Conservation (phyloP, 2,797 vertebrate species). For the Melanotaenia pygmaea region DNA sequence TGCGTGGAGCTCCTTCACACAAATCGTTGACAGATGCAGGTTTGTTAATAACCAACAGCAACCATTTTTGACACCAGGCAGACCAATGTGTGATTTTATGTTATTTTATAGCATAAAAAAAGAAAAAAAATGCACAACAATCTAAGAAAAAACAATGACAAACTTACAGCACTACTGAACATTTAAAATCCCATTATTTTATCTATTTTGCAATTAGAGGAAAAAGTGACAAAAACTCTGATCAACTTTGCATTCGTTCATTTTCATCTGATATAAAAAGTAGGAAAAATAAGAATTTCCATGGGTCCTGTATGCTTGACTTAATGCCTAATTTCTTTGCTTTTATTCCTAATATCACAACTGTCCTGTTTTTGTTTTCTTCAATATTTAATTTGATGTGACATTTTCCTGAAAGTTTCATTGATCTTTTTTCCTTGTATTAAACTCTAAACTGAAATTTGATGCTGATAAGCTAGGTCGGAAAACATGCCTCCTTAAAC, state of each 20-base stretch:
- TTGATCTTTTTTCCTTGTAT: constrained; percentile 1
- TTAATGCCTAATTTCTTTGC: not conserved
- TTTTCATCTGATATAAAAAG: not conserved
- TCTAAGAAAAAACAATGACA: not conserved
- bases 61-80: not conserved
- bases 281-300: not conserved
- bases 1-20: not conserved
- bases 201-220: not conserved
- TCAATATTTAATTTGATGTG: constrained; percentile 3
- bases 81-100: not conserved
- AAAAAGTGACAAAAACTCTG: not conserved
- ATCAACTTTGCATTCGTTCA: not conserved
- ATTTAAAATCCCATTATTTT: not conserved
- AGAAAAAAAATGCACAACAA: not conserved
- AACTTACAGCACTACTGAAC: not conserved
- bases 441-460: not conserved
- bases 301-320: not conserved
- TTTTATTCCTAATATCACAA: not conserved
- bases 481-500: constrained; percentile 50
- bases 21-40: not conserved
- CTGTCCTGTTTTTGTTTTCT: not conserved
- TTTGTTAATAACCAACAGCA: not conserved
- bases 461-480: not conserved
- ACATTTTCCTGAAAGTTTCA: constrained; percentile 24
- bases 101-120: not conserved